A percentile compares a stretch with the other conserved stretches of the same genome.
Conservation (phyloP, 2,888 invertebrate species). For the Drosophila ustulata region DNA sequence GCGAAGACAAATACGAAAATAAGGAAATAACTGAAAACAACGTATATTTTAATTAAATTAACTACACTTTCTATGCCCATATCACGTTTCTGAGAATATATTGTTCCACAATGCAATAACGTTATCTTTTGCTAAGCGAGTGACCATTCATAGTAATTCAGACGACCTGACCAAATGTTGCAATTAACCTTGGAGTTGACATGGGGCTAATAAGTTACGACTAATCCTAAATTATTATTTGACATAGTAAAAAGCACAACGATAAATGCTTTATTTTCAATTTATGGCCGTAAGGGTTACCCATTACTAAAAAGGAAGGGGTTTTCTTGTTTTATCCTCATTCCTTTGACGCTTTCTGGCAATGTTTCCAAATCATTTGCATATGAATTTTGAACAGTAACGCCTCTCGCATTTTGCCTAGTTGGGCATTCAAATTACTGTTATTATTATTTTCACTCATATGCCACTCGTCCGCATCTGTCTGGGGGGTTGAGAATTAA, state of each 20-base stretch:
- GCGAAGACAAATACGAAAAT: no score
- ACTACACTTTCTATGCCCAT: not conserved
- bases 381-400: conserved; percentile 74
- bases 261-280: conserved; percentile 78
- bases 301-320: not conserved
- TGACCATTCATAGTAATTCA: conserved; percentile 61
- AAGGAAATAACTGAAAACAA: no score
- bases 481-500: conserved; percentile 18
- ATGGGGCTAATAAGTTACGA: conserved; percentile 56
- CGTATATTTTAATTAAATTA: not conserved
- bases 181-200: conserved; percentile 73
- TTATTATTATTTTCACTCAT: conserved; percentile 80
- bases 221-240: conserved; percentile 81
- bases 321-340: not conserved
- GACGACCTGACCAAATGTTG: conserved; percentile 81
- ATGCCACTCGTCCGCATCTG: conserved; percentile 52
- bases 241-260: conserved; percentile 52
- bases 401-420: conserved; percentile 53
- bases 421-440: conserved; percentile 79
- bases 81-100: conserved; percentile 45
- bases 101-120: conserved; percentile 66
- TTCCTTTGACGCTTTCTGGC: conserved; percentile 12
- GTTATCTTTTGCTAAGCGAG: conserved; percentile 73
- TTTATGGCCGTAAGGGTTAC: conserved; percentile 66
- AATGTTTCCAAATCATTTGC: conserved; percentile 73